A percentile compares a stretch with the other conserved stretches of the same genome.
phyloP scores from a whole-genome alignment of 2,113 vertebrate genomes.

The Embiotoca jacksoni region DNA sequence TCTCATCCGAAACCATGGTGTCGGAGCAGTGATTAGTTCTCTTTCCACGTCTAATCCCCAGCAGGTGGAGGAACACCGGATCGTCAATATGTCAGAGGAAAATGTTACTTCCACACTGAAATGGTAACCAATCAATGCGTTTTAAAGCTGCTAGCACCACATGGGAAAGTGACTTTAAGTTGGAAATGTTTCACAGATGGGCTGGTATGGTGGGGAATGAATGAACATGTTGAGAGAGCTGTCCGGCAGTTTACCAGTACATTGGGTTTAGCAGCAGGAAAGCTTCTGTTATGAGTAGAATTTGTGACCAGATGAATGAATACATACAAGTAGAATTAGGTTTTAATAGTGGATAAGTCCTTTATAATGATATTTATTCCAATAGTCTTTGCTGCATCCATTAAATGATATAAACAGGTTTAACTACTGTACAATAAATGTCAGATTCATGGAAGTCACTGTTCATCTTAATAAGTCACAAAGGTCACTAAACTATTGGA shows the following conservation, averaged over 20 bases:
- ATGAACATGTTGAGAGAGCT: constrained; percentile 24
- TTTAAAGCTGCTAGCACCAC: constrained; percentile 49
- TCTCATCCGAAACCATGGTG: constrained; percentile 55
- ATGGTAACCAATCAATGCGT: constrained; percentile 58
- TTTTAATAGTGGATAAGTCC: constrained; percentile 1
- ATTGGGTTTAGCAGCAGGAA: constrained; percentile 27
- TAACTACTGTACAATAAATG: neutral
- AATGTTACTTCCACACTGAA: constrained; percentile 62
- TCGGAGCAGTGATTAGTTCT: constrained; percentile 68
- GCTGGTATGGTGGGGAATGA: constrained; percentile 28
- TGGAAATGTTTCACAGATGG: constrained; percentile 70
- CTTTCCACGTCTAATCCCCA: constrained; percentile 73
- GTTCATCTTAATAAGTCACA: no score
- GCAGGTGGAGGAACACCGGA: constrained; percentile 63
- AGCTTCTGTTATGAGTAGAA: constrained; percentile 20
- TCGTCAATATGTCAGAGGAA: constrained; percentile 64
- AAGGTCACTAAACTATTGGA: neutral
- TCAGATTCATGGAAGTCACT: neutral
- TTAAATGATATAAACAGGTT: neutral
- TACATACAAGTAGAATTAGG: neutral
- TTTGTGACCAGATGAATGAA: constrained; percentile 3
- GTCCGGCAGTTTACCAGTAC: constrained; percentile 30
- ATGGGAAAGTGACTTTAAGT: constrained; percentile 50
- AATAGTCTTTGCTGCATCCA: neutral
- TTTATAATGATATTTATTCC: neutral